A percentile compares a stretch with the other conserved stretches of the same genome.
phyloP scores from a whole-genome alignment of 1,140 invertebrate species.

The Zaprionus africanus region DNA sequence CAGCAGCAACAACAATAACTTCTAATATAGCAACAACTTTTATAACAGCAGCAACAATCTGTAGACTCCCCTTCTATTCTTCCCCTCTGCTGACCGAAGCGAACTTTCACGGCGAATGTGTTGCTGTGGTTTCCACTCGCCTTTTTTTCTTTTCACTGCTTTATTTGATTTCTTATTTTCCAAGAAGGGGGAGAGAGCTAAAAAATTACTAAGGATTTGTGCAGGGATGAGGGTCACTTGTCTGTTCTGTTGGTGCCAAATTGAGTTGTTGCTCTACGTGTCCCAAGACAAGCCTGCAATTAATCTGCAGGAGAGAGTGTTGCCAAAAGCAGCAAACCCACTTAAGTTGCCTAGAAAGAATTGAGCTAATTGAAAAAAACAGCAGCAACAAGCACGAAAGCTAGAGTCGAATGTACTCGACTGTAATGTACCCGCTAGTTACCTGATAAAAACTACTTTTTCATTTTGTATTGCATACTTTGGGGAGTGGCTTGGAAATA shows the following conservation, averaged over 20 bases:
- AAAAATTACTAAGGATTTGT: slow-evolving; percentile 64
- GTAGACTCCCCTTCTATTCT: neutral
- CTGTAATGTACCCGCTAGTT: too few species aligned
- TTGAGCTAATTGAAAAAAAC: neutral
- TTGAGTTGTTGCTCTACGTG: slow-evolving; percentile 58
- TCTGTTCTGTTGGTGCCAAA: slow-evolving; percentile 50
- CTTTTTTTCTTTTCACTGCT: slow-evolving; percentile 61
- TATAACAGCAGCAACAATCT: slow-evolving; percentile 18
- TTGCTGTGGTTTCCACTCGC: slow-evolving; percentile 61
- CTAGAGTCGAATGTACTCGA: too few species aligned
- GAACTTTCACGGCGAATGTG: slow-evolving; percentile 60
- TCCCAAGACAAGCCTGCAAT: slow-evolving; percentile 28
- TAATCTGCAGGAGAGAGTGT: slow-evolving; percentile 11
- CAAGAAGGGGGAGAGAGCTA: neutral
- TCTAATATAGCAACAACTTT: neutral
- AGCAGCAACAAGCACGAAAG: neutral
- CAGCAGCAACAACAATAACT: slow-evolving; percentile 3
- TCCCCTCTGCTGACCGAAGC: slow-evolving; percentile 17
- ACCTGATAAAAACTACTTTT: too few species aligned
- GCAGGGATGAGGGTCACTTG: slow-evolving; percentile 14
- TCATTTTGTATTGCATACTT: too few species aligned
- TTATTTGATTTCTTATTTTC: slow-evolving; percentile 71
- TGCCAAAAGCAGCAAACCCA: neutral
- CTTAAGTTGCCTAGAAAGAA: neutral
- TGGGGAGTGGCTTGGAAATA: too few species aligned